These are phyloP conservation scores for Drosophila grimshawi DNA, from an alignment of 1,140 invertebrate genomes.

Conservation along the genomic window DNA sequence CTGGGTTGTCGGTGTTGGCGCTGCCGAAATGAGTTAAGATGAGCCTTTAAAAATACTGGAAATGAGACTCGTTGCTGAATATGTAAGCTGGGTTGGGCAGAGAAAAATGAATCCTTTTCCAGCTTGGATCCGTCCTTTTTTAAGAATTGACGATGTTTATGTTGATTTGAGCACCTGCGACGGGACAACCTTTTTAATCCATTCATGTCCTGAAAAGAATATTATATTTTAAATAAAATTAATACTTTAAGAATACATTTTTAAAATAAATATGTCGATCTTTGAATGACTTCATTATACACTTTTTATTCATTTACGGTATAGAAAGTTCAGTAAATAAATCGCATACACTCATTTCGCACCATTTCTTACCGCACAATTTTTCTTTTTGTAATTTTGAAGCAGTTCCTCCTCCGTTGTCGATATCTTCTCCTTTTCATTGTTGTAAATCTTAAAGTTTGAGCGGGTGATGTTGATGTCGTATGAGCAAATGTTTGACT, in stretches of 20 bases:
- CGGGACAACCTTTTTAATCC: slow-evolving; percentile 38
- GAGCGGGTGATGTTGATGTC: slow-evolving; percentile 39
- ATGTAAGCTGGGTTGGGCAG: slow-evolving; percentile 42
- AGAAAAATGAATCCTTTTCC: slow-evolving; percentile 29
- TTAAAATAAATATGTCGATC: no score
- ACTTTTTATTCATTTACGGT: no score
- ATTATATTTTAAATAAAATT: background rate
- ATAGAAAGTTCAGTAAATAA: no score
- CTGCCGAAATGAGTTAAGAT: slow-evolving; percentile 51
- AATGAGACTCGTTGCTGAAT: slow-evolving; percentile 61
- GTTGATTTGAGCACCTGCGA: slow-evolving; percentile 27
- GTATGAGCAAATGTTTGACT: slow-evolving; percentile 41
- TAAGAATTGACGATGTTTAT: slow-evolving; percentile 23
- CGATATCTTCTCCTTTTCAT: slow-evolving; percentile 22
- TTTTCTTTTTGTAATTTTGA: slow-evolving; percentile 12
- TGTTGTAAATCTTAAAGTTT: slow-evolving; percentile 15
- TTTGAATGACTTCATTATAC: no score
- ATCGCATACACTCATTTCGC: no score
- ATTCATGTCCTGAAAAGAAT: slow-evolving; percentile 41
- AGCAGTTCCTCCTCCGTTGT: slow-evolving; percentile 16
- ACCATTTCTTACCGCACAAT: slow-evolving; percentile 35
- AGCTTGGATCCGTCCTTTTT: slow-evolving; percentile 35
- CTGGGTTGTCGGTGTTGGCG: slow-evolving; percentile 44
- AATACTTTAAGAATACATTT: background rate
- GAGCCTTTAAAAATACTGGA: slow-evolving; percentile 63